Base-by-base conservation (phyloP, 2,797 vertebrate genomes). In the Catostomus latipinnis region DNA sequence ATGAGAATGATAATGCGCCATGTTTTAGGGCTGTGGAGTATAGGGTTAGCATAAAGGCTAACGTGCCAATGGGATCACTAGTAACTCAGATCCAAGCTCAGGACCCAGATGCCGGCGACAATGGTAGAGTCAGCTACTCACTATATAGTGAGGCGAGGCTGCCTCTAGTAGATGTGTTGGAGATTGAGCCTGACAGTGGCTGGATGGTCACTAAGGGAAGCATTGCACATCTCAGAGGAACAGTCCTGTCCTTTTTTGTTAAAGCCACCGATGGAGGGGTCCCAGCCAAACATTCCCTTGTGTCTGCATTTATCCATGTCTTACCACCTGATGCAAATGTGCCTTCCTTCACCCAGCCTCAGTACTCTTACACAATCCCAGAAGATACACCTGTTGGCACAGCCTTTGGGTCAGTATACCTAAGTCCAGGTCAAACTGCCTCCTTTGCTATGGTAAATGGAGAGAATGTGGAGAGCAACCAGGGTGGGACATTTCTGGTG, bases 1-100 rank as follows among this genome's bases (percentile, higher is more conserved):
- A 99, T 34, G 96, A 98, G 88, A 99, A 99, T 74, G 98, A 99
- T 92, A 99, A 98, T 45, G 93, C 96, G 0, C 98, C 98, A 53
- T 92, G 87, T 11, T 99, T 99, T 90, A 95, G 96, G 89, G 96
- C 96, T 1, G 94, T 93, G 62, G 95, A 97, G 82, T 99, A 99
- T 83, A 95, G 93, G 0, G 89, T 98, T 89, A 98, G 97, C 85
- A 93, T 99, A 80, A 97, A 95, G 84, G 96, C 97, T 48, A 97
- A 96, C 0, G 92, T 97, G 63, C 95, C 93, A 76, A 97, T 95
- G 90, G 96, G 96, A 72, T 96, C 93, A 4, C 95, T 97, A 0
- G 94, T 99, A 82, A 97, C 98, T 57, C 97, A 98, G 87, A 96
- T 99, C 48, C 92, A 98, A 87, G 97, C 97, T 83, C 94, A 94